These are phyloP conservation scores for Camponotus floridanus DNA, from an alignment of 1,140 invertebrate genomes.

Conservation along the genomic window DNA sequence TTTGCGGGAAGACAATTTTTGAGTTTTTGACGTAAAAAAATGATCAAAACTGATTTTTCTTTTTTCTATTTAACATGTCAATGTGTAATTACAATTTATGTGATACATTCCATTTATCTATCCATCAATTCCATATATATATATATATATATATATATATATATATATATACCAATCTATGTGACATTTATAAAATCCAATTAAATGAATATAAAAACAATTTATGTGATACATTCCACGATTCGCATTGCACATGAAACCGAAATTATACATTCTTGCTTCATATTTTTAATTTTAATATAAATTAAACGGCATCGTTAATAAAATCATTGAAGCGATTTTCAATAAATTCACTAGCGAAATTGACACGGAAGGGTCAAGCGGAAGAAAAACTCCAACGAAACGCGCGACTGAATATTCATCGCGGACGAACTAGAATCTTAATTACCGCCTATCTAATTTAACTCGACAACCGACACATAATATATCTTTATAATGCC, in stretches of 20 bases:
- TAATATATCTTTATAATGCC: slow-evolving; percentile 62
- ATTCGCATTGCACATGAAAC: no score
- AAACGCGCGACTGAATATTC: slow-evolving; percentile 35
- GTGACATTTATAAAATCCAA: no score
- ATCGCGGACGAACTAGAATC: slow-evolving; percentile 34
- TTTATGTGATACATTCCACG: not conserved
- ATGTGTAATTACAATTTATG: not conserved
- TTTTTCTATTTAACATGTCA: not conserved
- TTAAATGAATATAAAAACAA: no score
- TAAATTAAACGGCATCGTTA: slow-evolving; percentile 5
- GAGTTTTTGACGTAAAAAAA: not conserved
- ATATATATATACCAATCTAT: no score
- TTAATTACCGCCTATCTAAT: slow-evolving; percentile 67
- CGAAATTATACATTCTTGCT: not conserved
- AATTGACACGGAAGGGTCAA: not conserved
- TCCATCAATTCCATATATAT: no score
- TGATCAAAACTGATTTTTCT: no score
- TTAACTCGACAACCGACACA: slow-evolving; percentile 51
- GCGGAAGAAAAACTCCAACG: not conserved
- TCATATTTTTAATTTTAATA: slow-evolving; percentile 15
- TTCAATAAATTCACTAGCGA: not conserved
- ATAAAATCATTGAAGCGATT: not conserved
- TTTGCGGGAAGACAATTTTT: not conserved
- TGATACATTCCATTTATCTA: not conserved
- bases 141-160: no score